Percentiles rank a stretch among this genome's conserved stretches.
Conservation (phyloP, 2,888 invertebrate species). For the Scelioninae gen. 1 region DNA sequence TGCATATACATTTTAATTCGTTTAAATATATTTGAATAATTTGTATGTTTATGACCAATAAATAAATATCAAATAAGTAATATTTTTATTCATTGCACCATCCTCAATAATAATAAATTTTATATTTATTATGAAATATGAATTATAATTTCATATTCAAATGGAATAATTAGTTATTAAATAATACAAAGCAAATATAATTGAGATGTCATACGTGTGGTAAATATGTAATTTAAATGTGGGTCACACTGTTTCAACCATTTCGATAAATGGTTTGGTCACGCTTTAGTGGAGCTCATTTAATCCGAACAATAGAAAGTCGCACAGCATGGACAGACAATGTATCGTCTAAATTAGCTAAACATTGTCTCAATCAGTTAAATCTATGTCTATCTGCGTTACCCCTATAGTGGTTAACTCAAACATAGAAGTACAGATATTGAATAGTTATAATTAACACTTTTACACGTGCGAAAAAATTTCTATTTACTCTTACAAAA, state of each 20-base stretch:
- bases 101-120: too few relatives aligned
- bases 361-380: conserved; percentile 64
- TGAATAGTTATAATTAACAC: conserved; percentile 59
- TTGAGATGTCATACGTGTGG: conserved; percentile 12
- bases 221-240: conserved; percentile 41
- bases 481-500: too few relatives aligned
- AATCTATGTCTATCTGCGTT: conserved; percentile 55
- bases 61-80: too few relatives aligned
- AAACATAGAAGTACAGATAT: conserved; percentile 58
- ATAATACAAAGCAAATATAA: conserved; percentile 2
- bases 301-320: conserved; percentile 63
- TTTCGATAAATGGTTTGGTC: conserved; percentile 61
- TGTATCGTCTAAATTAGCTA: conserved; percentile 65
- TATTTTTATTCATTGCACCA: too few relatives aligned
- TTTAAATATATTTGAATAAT: too few relatives aligned
- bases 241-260: conserved; percentile 18
- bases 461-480: too few relatives aligned
- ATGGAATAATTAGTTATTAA: conserved; percentile 23
- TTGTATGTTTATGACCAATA: too few relatives aligned
- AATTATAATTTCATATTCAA: background rate
- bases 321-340: conserved; percentile 46
- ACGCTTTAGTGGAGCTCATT: conserved; percentile 56
- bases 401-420: conserved; percentile 54
- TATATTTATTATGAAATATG: background rate
- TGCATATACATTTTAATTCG: too few relatives aligned